phyloP scores from a whole-genome alignment of 2,113 vertebrate species.

The Mobula hypostoma region DNA sequence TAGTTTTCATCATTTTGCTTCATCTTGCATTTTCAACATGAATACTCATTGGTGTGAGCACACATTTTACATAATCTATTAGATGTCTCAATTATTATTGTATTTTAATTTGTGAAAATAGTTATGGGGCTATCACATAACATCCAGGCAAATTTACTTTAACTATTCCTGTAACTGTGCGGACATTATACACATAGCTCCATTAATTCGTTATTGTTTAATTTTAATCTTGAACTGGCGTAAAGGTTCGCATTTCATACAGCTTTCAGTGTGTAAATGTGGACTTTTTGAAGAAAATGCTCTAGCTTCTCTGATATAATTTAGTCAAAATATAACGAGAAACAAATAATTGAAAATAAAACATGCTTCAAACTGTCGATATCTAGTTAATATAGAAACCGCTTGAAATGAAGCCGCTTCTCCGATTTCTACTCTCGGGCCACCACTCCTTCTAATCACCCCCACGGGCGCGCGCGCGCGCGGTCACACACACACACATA shows the following conservation, averaged over 20 bases:
- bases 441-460: too few relatives aligned
- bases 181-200: neutral
- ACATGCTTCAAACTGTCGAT: neutral
- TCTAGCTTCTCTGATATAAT: neutral
- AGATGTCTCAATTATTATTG: neutral
- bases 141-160: neutral
- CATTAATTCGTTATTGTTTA: neutral
- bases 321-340: neutral
- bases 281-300: neutral
- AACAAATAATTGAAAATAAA: neutral
- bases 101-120: neutral
- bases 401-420: neutral
- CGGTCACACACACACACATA: too few relatives aligned
- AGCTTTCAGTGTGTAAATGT: neutral
- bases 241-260: neutral
- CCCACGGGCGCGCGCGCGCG: neutral
- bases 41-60: neutral
- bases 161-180: neutral
- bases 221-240: neutral
- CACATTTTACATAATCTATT: neutral
- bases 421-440: too few relatives aligned
- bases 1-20: neutral
- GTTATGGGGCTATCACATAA: neutral
- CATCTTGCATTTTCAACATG: neutral
- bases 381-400: neutral